A percentile compares a stretch with the other conserved stretches of the same genome.
Evolutionary conservation across 2,797 vertebrate genomes (phyloP).

Genomic region (Coranthus polyacanthus): DNA sequence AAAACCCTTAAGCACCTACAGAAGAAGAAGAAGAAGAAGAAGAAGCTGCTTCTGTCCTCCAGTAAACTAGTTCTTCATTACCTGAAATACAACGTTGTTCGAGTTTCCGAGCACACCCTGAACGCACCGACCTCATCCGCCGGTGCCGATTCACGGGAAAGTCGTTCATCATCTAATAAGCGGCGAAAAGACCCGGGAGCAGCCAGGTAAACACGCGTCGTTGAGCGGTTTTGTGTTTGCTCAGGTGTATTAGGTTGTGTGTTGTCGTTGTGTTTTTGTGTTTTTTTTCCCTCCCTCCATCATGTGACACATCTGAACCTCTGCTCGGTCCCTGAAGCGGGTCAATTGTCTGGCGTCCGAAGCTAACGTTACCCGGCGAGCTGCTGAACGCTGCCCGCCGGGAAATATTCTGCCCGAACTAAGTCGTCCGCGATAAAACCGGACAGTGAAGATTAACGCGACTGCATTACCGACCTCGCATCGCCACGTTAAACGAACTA

Average conservation of each 20-base stretch:
- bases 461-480: fast-evolving
- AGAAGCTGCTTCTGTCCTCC: no score
- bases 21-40: no score
- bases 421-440: not conserved
- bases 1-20: no score
- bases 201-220: constrained; percentile 21
- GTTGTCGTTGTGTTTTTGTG: no score
- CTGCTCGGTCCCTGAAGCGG: constrained; percentile 1
- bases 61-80: no score
- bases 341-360: constrained; percentile 23
- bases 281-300: not conserved
- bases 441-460: not conserved
- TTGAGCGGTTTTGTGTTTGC: not conserved
- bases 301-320: constrained; percentile 1
- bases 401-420: not conserved
- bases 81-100: fast-evolving
- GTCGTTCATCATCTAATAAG: constrained; percentile 24
- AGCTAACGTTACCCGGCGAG: constrained; percentile 56
- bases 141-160: constrained; percentile 39
- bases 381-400: not conserved
- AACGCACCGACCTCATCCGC: constrained; percentile 45
- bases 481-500: fast-evolving
- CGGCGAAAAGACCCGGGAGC: not conserved
- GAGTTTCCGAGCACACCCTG: constrained; percentile 28
- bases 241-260: no score